These are phyloP conservation scores for Chrysomallon squamiferum DNA, from an alignment of 1,140 invertebrate species.

Conservation along the genomic window DNA sequence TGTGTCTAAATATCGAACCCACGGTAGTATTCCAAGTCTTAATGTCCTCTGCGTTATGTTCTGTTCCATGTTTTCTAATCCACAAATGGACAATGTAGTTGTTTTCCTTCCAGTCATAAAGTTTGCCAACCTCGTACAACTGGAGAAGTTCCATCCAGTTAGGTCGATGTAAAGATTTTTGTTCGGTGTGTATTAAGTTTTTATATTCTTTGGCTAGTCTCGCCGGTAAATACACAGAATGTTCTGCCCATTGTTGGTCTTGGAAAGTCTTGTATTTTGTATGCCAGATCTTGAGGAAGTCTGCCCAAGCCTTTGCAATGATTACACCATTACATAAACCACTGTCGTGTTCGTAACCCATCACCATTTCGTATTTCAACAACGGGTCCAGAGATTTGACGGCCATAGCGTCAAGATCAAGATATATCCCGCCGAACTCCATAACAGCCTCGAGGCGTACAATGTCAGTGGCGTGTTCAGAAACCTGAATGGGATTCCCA, in stretches of 20 bases:
- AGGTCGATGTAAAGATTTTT: not conserved
- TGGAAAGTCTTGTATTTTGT: not conserved
- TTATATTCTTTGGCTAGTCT: not conserved
- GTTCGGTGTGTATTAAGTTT: not conserved
- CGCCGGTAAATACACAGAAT: not conserved
- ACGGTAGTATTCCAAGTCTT: not conserved
- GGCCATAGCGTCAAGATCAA: constrained; percentile 1
- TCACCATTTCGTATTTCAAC: not conserved
- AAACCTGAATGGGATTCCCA: not conserved
- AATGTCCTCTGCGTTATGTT: not conserved
- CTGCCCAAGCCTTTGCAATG: not conserved
- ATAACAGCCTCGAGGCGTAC: not conserved
- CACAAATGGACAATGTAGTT: not conserved
- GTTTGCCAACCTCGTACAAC: not conserved
- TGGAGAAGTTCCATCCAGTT: not conserved
- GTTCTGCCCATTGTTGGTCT: not conserved
- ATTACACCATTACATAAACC: not conserved
- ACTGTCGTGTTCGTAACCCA: not conserved
- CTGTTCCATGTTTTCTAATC: not conserved
- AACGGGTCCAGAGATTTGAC: not conserved
- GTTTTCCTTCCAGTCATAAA: not conserved
- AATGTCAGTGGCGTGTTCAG: not conserved
- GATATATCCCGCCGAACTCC: not conserved
- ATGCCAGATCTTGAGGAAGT: constrained; percentile 2
- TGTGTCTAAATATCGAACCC: not conserved